These are phyloP conservation scores for Meriones unguiculatus DNA, from an alignment of 2,113 vertebrate species.

Conservation along the genomic window DNA sequence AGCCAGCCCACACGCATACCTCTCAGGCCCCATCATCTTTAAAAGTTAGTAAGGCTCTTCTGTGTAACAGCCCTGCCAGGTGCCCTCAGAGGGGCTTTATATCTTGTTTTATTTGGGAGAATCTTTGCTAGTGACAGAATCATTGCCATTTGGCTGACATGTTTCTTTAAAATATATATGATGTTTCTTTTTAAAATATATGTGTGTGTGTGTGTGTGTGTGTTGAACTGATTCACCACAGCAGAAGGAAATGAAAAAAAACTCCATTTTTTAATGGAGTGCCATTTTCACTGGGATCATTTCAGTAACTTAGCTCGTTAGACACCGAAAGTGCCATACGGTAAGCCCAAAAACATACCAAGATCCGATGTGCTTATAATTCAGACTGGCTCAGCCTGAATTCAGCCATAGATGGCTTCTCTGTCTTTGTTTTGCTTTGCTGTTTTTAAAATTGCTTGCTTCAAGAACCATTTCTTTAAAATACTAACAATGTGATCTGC, in stretches of 20 bases:
- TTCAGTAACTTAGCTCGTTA: slow-evolving; percentile 53
- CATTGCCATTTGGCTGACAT: slow-evolving; percentile 40
- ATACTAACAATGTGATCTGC: not conserved
- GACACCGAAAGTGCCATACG: slow-evolving; percentile 48
- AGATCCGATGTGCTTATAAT: not conserved
- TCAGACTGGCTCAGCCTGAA: slow-evolving; percentile 48
- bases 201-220: not conserved
- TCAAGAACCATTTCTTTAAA: slow-evolving; percentile 18
- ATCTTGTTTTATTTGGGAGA: slow-evolving; percentile 57
- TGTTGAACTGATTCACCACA: slow-evolving; percentile 41
- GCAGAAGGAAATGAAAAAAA: slow-evolving; percentile 1
- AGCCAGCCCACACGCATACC: not conserved
- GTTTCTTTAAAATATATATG: not conserved
- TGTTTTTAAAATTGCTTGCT: slow-evolving; percentile 29
- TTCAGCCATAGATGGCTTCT: not conserved
- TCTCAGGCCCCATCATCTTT: not conserved
- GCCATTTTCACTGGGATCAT: slow-evolving; percentile 56
- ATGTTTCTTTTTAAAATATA: too few species aligned
- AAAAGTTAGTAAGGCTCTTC: slow-evolving; percentile 21
- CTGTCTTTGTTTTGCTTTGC: not conserved
- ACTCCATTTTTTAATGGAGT: slow-evolving; percentile 51
- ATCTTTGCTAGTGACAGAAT: slow-evolving; percentile 38
- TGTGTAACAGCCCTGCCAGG: not conserved
- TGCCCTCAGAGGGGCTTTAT: slow-evolving; percentile 31
- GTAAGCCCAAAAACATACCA: slow-evolving; percentile 31